Conservation (phyloP, 2,113 vertebrate genomes). For the Circaetus gallicus region DNA sequence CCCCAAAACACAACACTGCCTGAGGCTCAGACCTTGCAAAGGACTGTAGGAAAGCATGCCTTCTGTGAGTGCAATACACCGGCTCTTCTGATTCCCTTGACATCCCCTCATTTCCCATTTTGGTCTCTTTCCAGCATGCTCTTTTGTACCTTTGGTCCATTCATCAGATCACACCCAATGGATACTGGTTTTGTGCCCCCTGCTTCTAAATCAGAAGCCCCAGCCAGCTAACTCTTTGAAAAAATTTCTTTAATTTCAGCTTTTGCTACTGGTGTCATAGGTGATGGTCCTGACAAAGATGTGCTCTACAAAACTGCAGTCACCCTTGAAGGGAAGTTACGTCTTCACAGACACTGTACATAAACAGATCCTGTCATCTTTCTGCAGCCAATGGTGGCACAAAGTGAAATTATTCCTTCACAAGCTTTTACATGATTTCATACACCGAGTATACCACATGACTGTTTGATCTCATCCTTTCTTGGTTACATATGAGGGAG, state of each 20-base stretch:
- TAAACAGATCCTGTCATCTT: background rate
- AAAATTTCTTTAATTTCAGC: background rate
- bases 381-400: background rate
- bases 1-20: too few species aligned
- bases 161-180: too few species aligned
- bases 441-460: rapidly evolving
- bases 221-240: background rate
- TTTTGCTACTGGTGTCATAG: background rate
- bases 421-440: background rate
- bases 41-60: too few species aligned
- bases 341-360: background rate
- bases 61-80: too few species aligned
- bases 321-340: background rate
- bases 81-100: background rate
- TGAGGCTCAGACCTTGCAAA: too few species aligned
- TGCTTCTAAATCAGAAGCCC: background rate
- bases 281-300: background rate
- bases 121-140: background rate
- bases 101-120: too few species aligned
- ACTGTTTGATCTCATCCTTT: background rate
- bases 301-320: background rate
- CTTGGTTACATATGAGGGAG: background rate
- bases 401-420: background rate
- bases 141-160: background rate
- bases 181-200: background rate